These are phyloP conservation scores for Drymodes brunneopygia DNA, from an alignment of 2,113 vertebrate genomes.

Conservation along the genomic window DNA sequence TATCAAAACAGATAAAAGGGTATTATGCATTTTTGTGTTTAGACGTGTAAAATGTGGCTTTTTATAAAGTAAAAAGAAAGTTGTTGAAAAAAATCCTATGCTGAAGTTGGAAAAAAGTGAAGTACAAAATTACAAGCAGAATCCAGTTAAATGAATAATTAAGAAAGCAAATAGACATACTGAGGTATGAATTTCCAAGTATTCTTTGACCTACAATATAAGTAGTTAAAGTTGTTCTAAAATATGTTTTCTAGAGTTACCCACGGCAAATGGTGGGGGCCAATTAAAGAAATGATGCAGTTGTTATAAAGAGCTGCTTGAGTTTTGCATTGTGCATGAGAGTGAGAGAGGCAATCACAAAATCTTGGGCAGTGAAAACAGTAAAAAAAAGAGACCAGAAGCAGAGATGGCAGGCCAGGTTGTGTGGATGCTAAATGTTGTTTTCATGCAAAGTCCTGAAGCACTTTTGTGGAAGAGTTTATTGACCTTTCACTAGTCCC, in stretches of 20 bases:
- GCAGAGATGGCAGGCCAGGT: background rate
- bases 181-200: background rate
- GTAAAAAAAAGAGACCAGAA: background rate
- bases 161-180: background rate
- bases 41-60: background rate
- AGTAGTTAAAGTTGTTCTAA: background rate
- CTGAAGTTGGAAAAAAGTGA: background rate
- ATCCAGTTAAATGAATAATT: background rate
- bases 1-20: background rate
- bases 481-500: slow-evolving; percentile 18
- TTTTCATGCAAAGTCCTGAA: background rate
- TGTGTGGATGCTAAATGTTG: background rate
- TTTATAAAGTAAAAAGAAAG: background rate
- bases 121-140: background rate
- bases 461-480: background rate
- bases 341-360: background rate
- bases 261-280: background rate
- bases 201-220: background rate
- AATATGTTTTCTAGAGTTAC: background rate
- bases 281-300: background rate
- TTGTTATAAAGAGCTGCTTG: fast-evolving
- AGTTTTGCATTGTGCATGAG: background rate
- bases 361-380: background rate
- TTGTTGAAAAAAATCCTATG: background rate
- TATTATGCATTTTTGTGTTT: background rate